These are phyloP conservation scores for Phaenicophaeus curvirostris DNA, from an alignment of 2,797 vertebrate species.

Conservation along the genomic window DNA sequence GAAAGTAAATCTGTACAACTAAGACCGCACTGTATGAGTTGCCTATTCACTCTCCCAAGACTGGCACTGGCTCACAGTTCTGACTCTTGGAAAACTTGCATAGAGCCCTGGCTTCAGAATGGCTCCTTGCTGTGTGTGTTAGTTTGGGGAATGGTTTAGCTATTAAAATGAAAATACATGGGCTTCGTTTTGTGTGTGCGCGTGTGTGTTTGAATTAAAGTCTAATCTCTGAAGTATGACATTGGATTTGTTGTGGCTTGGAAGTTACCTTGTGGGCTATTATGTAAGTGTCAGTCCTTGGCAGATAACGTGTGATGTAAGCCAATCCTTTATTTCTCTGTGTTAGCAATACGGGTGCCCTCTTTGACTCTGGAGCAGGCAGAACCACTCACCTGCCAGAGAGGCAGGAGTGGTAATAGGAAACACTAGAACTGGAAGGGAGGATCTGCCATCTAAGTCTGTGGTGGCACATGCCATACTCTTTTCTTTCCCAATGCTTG, in stretches of 20 bases:
- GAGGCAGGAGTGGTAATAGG: no score
- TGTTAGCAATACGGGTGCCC: background rate
- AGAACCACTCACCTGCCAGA: background rate
- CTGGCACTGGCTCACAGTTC: background rate
- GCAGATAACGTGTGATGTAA: background rate
- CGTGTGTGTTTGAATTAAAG: background rate
- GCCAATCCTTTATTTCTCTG: background rate
- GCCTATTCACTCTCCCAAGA: background rate
- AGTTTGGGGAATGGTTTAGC: background rate
- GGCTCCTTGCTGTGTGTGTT: background rate
- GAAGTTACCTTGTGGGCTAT: background rate
- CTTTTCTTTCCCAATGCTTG: background rate
- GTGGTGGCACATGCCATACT: background rate
- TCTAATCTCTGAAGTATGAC: background rate
- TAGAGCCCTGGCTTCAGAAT: background rate
- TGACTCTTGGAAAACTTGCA: background rate
- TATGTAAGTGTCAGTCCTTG: background rate
- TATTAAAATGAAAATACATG: background rate
- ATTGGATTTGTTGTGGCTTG: background rate
- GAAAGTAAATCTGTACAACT: slow-evolving; percentile 31
- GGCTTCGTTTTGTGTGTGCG: background rate
- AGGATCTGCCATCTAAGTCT: background rate
- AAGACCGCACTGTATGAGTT: slow-evolving; percentile 13
- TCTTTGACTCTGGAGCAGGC: background rate
- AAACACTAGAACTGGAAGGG: no score